phyloP scores from a whole-genome alignment of 2,113 vertebrate species.

The Ifrita kowaldi region DNA sequence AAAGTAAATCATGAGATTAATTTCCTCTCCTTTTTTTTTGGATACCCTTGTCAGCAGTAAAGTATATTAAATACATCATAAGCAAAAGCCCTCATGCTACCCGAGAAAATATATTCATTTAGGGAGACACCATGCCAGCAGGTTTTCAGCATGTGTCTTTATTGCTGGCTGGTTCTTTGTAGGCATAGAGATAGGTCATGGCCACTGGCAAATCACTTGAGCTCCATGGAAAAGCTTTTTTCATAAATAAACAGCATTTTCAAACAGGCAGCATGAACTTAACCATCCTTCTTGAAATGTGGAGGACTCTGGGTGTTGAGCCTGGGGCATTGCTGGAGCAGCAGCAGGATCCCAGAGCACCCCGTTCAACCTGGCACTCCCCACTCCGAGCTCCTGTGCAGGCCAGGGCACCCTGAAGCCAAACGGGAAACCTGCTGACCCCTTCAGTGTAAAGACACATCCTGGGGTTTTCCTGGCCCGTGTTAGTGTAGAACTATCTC shows the following conservation, averaged over 20 bases:
- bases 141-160: neutral
- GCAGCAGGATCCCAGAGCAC: neutral
- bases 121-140: neutral
- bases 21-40: neutral
- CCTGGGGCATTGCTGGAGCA: neutral
- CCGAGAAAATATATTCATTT: neutral
- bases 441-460: neutral
- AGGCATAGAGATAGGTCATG: neutral
- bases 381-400: accelerated
- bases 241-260: neutral
- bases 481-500: neutral
- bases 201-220: neutral
- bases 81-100: neutral
- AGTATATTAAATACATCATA: neutral
- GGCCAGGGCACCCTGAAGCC: neutral
- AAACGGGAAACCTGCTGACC: neutral
- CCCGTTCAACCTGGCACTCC: accelerated
- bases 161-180: neutral
- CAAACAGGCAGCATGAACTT: neutral
- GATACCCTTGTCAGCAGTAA: neutral
- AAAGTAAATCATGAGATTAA: neutral
- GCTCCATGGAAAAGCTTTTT: neutral
- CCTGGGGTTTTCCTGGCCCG: neutral
- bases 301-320: neutral
- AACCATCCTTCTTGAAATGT: neutral